Percentiles rank a stretch among this genome's conserved stretches.
These are phyloP conservation scores for Lineus longissimus DNA, from an alignment of 1,140 invertebrate species.

Conservation along the genomic window DNA sequence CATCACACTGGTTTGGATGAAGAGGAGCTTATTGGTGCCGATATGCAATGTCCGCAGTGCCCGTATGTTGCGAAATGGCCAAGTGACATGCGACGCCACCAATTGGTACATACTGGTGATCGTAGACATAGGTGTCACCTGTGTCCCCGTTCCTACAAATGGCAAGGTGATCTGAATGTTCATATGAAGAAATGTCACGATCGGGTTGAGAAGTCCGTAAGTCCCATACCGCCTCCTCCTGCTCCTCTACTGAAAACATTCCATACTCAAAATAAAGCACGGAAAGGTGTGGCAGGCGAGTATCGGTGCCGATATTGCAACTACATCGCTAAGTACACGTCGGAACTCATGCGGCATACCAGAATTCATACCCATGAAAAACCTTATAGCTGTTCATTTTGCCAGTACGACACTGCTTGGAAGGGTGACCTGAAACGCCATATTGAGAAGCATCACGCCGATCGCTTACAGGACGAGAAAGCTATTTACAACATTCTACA, in stretches of 20 bases:
- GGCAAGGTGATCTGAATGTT: constrained; percentile 48
- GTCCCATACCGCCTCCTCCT: neutral
- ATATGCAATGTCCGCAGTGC: constrained; percentile 63
- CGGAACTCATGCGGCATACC: constrained; percentile 43
- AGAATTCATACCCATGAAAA: constrained; percentile 53
- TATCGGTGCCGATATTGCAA: constrained; percentile 5
- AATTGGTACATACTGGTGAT: constrained; percentile 63
- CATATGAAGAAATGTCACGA: constrained; percentile 46
- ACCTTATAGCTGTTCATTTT: constrained; percentile 45
- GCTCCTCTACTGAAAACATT: no score
- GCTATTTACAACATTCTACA: neutral
- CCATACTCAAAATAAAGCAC: no score
- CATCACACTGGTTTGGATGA: constrained; percentile 19
- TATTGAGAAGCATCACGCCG: constrained; percentile 51
- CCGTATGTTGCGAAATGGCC: constrained; percentile 77
- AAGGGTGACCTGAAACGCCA: constrained; percentile 55
- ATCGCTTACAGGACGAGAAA: neutral
- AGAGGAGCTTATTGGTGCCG: constrained; percentile 15
- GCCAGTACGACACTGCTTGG: constrained; percentile 51
- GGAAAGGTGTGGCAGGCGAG: neutral
- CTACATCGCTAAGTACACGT: constrained; percentile 31
- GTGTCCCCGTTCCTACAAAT: constrained; percentile 55
- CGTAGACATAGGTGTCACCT: constrained; percentile 50
- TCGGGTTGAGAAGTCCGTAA: neutral
- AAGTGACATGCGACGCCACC: constrained; percentile 69